Percentiles rank a stretch among this genome's conserved stretches.
phyloP scores from a whole-genome alignment of 2,888 invertebrate species.

The Tipula vernalis region DNA sequence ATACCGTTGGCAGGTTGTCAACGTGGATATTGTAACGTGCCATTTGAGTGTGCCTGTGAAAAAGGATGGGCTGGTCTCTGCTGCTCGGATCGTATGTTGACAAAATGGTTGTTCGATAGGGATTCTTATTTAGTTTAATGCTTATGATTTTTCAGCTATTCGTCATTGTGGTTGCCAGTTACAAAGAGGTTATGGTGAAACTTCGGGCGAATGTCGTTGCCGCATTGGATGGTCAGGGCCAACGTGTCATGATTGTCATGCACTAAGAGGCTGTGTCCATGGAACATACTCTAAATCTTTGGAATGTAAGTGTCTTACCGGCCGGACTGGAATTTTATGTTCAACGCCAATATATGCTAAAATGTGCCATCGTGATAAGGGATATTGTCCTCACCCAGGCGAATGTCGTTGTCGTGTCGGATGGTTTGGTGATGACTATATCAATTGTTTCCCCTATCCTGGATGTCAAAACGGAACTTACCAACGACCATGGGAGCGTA shows the following conservation, averaged over 20 bases:
- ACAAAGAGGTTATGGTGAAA: slow-evolving; percentile 74
- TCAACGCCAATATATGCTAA: slow-evolving; percentile 74
- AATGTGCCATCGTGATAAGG: slow-evolving; percentile 71
- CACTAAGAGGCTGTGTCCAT: slow-evolving; percentile 80
- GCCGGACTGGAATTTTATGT: slow-evolving; percentile 82
- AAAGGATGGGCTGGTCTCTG: slow-evolving; percentile 82
- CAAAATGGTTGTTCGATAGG: not conserved
- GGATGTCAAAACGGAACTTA: slow-evolving; percentile 81
- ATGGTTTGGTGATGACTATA: slow-evolving; percentile 69
- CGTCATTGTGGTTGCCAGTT: slow-evolving; percentile 77
- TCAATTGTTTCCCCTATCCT: slow-evolving; percentile 73
- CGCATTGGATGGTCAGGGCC: slow-evolving; percentile 83
- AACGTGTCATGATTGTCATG: slow-evolving; percentile 74
- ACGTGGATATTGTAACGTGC: slow-evolving; percentile 72
- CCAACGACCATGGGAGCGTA: slow-evolving; percentile 78
- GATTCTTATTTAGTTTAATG: not conserved
- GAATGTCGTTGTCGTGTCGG: slow-evolving; percentile 79
- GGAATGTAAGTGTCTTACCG: slow-evolving; percentile 80
- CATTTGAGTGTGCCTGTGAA: slow-evolving; percentile 75
- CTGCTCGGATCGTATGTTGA: slow-evolving; percentile 67
- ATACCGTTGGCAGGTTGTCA: slow-evolving; percentile 77
- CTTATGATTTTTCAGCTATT: slow-evolving; percentile 45
- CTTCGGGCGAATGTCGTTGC: slow-evolving; percentile 79
- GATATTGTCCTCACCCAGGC: slow-evolving; percentile 68
- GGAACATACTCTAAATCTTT: slow-evolving; percentile 82